Evolutionary conservation across 2,797 vertebrate species (phyloP), one percentile per base, ranked within the genome.

Genomic region (Melanotaenia parkinsoni): DNA sequence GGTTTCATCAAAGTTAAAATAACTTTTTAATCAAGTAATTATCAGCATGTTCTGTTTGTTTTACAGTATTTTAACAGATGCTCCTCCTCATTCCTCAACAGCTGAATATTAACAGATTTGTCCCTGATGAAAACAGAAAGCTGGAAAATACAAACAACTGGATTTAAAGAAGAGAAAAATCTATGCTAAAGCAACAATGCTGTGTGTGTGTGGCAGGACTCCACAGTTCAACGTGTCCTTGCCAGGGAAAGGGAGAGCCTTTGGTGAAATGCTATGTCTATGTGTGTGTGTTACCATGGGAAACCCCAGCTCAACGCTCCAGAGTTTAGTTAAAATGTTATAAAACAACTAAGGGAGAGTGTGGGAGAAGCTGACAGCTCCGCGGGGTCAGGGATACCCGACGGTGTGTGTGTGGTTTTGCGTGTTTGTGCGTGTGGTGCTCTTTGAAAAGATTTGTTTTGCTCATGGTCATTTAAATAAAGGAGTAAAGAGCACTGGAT

Each of bases 261-360:
- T 83, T 51, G 71, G 74, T 66, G 35, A 83, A 69, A 69, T 43
- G 38, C 16, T 60, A 1, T 58, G 28, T 51, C 24, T 54, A 20
- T 56, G 68, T 24, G 38, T 26, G 64, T 77, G 63, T 70, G 92
- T 93, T 82, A 87, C 89, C 83, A 88, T 74, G 91, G 91, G 92
- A 93, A 93, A 93, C 90, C 91, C 88, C 70, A 13, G 47, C 70
- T 76, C 30, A 20, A 56, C 82, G 81, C 70, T 72, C 50, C 82
- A 70, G 66, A 83, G 68, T 76, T 86, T 62, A 75, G 63, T 70
- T 80, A 69, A 88, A 83, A 80, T 83, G 74, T 74, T 63, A 66
- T 50, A 53, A 78, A 74, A 67, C 30, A 76, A 62, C 59, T 22
- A 35, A 45, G n/a, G 28, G 24, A 11, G 18, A 63, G 60, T 76